Conservation (phyloP, 2,797 vertebrate genomes). For the Enteromius unitaeniatus region DNA sequence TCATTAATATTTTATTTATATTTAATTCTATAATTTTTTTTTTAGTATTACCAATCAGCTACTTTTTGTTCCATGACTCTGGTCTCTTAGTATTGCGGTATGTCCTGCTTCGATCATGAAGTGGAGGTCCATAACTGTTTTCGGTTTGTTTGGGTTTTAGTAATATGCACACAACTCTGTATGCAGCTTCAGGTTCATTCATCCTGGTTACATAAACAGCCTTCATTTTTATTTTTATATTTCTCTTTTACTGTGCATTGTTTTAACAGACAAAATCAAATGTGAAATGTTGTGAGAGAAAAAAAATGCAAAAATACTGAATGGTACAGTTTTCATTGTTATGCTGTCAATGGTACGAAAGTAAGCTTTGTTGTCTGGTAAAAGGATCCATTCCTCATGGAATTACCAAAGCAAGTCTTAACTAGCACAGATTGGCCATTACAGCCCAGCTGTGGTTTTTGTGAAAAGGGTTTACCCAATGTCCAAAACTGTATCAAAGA, state of each 20-base stretch:
- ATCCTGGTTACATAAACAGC: conserved; percentile 26
- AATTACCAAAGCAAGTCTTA: conserved; percentile 43
- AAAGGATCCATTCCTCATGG: conserved; percentile 39
- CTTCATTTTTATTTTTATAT: conserved; percentile 5
- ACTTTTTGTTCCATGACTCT: conserved; percentile 11
- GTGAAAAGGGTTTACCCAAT: conserved; percentile 16
- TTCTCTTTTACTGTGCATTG: conserved; percentile 31
- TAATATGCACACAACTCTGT: conserved; percentile 40
- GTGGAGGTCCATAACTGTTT: conserved; percentile 36
- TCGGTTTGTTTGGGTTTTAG: not conserved
- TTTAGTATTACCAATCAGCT: conserved; percentile 33
- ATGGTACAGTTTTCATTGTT: conserved; percentile 47
- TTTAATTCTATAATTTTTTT: not conserved
- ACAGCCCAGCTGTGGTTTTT: conserved; percentile 28
- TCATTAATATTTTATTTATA: conserved; percentile 18
- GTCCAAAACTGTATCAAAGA: not conserved
- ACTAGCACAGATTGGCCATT: conserved; percentile 45
- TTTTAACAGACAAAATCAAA: conserved; percentile 59
- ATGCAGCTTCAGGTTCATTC: conserved; percentile 26
- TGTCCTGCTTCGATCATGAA: conserved; percentile 40
- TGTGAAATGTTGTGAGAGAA: conserved; percentile 49
- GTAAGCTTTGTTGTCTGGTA: conserved; percentile 46
- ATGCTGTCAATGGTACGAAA: conserved; percentile 51
- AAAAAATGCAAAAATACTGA: conserved; percentile 21
- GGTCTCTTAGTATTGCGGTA: conserved; percentile 44